Conservation (phyloP, 2,113 vertebrate species). For the Cercocebus atys region DNA sequence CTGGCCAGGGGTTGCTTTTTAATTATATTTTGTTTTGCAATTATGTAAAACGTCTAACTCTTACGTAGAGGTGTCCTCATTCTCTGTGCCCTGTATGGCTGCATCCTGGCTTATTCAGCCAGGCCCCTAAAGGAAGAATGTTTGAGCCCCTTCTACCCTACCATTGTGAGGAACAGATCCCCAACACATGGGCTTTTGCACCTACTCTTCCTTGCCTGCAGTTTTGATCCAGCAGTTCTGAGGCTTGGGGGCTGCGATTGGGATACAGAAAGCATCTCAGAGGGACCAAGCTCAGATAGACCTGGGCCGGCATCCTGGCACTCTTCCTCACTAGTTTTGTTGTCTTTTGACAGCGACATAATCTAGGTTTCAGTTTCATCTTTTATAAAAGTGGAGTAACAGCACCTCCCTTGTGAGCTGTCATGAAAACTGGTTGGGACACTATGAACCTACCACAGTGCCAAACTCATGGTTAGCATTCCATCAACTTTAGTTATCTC, state of each 20-base stretch:
- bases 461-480: background rate
- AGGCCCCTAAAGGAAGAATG: background rate
- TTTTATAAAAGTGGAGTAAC: accelerated
- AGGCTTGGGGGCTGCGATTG: background rate
- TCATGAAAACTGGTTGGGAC: background rate
- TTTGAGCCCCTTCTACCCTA: background rate
- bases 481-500: background rate
- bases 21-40: background rate
- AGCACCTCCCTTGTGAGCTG: background rate
- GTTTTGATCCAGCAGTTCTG: background rate
- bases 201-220: accelerated
- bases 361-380: background rate
- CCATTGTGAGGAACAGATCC: accelerated
- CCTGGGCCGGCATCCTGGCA: no score
- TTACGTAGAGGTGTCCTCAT: accelerated
- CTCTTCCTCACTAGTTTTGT: background rate
- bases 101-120: background rate
- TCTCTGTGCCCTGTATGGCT: background rate
- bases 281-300: background rate
- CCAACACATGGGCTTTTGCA: accelerated
- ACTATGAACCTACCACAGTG: accelerated
- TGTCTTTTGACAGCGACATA: background rate
- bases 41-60: accelerated
- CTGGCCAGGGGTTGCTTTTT: background rate
- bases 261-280: no score